Conservation (phyloP, 2,113 vertebrate species). For the Sapayoa aenigma region DNA sequence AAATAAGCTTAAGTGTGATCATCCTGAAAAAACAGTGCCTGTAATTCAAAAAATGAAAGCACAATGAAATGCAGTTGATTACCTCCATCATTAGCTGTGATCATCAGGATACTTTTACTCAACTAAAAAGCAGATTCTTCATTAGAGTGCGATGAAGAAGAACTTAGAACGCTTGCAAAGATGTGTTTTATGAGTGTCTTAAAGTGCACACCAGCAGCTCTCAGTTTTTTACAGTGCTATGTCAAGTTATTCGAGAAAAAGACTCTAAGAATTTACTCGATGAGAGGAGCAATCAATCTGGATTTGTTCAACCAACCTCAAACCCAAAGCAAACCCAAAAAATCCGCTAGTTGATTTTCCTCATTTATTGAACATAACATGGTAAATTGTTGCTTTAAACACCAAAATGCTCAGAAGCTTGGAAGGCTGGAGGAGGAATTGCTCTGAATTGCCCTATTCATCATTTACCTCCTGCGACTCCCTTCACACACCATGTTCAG, state of each 20-base stretch:
- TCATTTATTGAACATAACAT: neutral
- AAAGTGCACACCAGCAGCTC: neutral
- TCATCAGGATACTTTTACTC: neutral
- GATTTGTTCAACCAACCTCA: neutral
- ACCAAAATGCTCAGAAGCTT: neutral
- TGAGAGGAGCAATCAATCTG: neutral
- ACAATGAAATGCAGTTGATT: neutral
- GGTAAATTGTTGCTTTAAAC: neutral
- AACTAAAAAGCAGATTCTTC: neutral
- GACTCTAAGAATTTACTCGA: neutral
- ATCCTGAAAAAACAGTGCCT: neutral
- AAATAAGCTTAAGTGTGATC: neutral
- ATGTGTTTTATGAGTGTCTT: neutral
- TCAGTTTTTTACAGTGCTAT: neutral
- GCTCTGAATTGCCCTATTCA: neutral
- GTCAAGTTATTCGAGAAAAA: neutral
- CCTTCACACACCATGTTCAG: rapidly evolving
- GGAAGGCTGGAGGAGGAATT: neutral
- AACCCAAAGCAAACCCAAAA: neutral
- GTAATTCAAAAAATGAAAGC: neutral
- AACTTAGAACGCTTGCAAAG: neutral
- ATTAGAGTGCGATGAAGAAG: neutral
- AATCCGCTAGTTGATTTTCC: neutral
- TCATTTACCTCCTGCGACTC: neutral
- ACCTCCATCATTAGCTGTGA: neutral